These are phyloP conservation scores for Platypus cylindrus DNA, from an alignment of 2,888 invertebrate species.

Conservation along the genomic window DNA sequence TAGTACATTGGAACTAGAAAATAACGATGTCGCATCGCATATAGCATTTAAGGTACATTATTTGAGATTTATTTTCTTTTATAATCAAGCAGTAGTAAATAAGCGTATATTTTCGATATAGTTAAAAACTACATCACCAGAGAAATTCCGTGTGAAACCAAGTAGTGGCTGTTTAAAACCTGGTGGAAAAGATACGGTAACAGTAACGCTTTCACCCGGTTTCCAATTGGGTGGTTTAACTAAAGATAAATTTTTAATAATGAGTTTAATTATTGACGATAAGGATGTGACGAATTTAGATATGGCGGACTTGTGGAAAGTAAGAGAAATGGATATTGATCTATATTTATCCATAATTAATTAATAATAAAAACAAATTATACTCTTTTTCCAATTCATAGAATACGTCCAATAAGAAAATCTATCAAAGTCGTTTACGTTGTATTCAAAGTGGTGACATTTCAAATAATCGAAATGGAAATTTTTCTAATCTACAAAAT, in stretches of 20 bases:
- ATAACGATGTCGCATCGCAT: slow-evolving; percentile 41
- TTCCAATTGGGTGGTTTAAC: slow-evolving; percentile 53
- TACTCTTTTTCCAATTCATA: slow-evolving; percentile 11
- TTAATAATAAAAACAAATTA: background rate
- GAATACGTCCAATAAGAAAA: slow-evolving; percentile 28
- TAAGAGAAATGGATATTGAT: too few relatives aligned
- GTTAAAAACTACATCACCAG: slow-evolving; percentile 92
- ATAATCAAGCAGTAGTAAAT: slow-evolving; percentile 1
- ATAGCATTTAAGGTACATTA: slow-evolving; percentile 65
- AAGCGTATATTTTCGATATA: slow-evolving; percentile 30
- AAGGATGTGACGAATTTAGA: slow-evolving; percentile 45
- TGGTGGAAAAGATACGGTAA: slow-evolving; percentile 49
- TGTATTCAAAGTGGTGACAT: slow-evolving; percentile 44
- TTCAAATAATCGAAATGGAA: too few relatives aligned
- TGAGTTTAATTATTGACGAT: slow-evolving; percentile 55
- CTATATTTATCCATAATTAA: too few relatives aligned
- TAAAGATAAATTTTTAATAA: slow-evolving; percentile 79
- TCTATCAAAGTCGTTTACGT: slow-evolving; percentile 60
- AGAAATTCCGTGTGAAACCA: slow-evolving; percentile 87
- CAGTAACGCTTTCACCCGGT: slow-evolving; percentile 63
- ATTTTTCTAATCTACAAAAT: too few relatives aligned
- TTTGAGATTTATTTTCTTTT: slow-evolving; percentile 30
- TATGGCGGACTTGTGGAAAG: slow-evolving; percentile 64
- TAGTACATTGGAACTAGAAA: slow-evolving; percentile 56
- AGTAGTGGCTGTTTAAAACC: slow-evolving; percentile 65